Conservation (phyloP, 2,797 vertebrate genomes). For the Aselliscus stoliczkanus region DNA sequence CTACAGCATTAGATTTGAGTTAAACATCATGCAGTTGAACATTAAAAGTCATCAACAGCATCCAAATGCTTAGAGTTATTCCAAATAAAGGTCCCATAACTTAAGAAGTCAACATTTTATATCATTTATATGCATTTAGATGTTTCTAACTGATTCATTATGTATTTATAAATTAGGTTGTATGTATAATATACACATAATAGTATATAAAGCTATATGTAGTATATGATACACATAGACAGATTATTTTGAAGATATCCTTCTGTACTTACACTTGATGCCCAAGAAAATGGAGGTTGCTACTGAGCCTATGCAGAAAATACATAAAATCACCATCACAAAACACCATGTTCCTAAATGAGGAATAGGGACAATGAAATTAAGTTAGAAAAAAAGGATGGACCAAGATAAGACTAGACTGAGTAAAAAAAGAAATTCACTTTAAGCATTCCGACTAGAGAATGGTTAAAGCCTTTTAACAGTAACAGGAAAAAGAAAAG, state of each 20-base stretch:
- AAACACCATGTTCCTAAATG: slow-evolving; percentile 39
- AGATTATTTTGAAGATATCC: neutral
- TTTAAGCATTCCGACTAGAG: neutral
- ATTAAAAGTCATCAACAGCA: neutral
- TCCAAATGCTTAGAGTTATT: neutral
- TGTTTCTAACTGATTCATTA: neutral
- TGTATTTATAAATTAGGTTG: neutral
- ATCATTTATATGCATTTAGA: neutral
- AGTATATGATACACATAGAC: neutral
- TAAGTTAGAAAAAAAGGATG: neutral
- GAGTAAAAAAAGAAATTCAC: neutral
- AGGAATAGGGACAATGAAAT: neutral
- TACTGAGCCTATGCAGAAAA: slow-evolving; percentile 35
- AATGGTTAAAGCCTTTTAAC: neutral
- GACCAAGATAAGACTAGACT: neutral
- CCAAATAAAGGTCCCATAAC: neutral
- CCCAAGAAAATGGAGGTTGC: slow-evolving; percentile 58
- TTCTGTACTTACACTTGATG: slow-evolving; percentile 69
- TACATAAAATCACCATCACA: neutral
- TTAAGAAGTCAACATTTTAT: neutral
- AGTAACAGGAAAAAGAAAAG: neutral
- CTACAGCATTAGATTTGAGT: neutral
- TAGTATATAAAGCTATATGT: neutral
- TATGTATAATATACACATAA: neutral
- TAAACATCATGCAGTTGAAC: neutral